Percentiles rank a stretch among this genome's conserved stretches.
Evolutionary conservation across 2,113 vertebrate genomes (phyloP).

Genomic region (Protomyctophum bolini): DNA sequence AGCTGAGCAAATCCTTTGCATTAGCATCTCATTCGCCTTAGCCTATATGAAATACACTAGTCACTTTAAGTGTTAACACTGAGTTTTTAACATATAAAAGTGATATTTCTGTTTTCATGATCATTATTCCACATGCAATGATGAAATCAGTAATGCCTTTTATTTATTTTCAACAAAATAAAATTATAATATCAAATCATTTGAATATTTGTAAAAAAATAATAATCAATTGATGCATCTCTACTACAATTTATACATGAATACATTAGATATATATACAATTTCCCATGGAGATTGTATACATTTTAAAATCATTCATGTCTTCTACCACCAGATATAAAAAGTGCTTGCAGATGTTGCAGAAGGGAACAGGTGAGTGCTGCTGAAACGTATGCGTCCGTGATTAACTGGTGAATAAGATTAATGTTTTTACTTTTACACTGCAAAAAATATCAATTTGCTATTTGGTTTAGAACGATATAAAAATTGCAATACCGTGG

Average conservation of each 20-base stretch:
- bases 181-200: slow-evolving; percentile 8
- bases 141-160: slow-evolving; percentile 20
- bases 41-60: no score
- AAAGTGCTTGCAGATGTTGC: slow-evolving; percentile 86
- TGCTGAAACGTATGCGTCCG: slow-evolving; percentile 79
- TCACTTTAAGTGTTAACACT: no score
- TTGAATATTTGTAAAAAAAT: no score
- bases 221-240: slow-evolving; percentile 39
- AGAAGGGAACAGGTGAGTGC: slow-evolving; percentile 80
- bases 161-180: slow-evolving; percentile 32
- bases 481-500: no score
- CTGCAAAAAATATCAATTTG: neutral
- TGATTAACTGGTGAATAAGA: neutral
- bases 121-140: no score
- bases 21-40: no score
- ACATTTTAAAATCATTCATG: slow-evolving; percentile 28
- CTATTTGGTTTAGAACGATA: no score
- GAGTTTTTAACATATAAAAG: no score
- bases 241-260: slow-evolving; percentile 23
- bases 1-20: no score
- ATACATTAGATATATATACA: slow-evolving; percentile 30
- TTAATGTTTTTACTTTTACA: neutral
- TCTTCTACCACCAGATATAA: slow-evolving; percentile 76
- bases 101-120: no score
- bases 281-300: neutral